Evolutionary conservation across 2,797 vertebrate genomes (phyloP).

Genomic region (Enteromius argenteus): DNA sequence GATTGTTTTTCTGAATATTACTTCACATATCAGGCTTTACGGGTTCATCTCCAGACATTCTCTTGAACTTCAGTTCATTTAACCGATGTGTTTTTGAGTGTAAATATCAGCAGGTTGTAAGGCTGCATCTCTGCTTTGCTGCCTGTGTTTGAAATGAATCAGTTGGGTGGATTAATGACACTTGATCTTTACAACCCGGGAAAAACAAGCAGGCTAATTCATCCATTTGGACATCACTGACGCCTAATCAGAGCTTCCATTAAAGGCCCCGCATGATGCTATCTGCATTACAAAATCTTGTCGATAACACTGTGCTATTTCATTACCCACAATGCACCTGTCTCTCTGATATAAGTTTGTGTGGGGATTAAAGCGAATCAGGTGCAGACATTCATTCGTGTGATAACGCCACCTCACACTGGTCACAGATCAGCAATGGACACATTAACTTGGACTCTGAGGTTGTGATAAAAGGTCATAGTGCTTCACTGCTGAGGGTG

Average conservation of each 20-base stretch:
- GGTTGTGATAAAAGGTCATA: constrained; percentile 27
- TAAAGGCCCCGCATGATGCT: constrained; percentile 21
- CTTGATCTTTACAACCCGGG: constrained; percentile 6
- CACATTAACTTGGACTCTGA: constrained; percentile 14
- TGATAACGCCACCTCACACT: constrained; percentile 13
- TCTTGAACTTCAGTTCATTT: not conserved
- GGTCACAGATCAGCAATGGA: constrained; percentile 4
- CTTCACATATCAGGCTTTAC: not conserved
- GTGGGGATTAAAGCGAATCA: constrained; percentile 28
- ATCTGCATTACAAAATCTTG: not conserved
- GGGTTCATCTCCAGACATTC: not conserved
- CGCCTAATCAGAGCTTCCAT: constrained; percentile 14
- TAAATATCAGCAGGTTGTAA: not conserved
- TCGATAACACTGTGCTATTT: not conserved
- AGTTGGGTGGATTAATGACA: constrained; percentile 14
- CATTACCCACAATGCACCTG: constrained; percentile 32
- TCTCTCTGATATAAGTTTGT: constrained; percentile 5
- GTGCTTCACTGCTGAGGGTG: not conserved
- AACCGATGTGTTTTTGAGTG: not conserved
- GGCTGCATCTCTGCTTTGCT: not conserved
- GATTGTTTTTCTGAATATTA: not conserved
- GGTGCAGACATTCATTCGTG: not conserved
- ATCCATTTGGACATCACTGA: not conserved
- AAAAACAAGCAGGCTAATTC: constrained; percentile 12
- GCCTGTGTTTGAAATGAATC: constrained; percentile 5